Base-by-base conservation (phyloP, 2,797 vertebrate genomes). In the Gymnocypris eckloni region DNA sequence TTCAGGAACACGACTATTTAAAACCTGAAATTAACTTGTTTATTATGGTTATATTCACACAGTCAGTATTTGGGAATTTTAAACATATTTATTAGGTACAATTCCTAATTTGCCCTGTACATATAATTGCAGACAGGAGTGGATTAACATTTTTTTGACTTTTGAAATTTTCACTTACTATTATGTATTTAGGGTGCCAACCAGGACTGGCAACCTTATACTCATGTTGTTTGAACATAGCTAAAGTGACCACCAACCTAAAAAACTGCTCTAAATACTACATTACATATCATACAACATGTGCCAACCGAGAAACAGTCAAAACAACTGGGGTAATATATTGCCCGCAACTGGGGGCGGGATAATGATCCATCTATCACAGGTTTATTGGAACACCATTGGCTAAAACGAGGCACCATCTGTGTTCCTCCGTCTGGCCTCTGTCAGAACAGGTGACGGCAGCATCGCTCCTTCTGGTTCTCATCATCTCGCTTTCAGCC, bases 401-500 rank as follows among this genome's bases (percentile, higher is more conserved):
- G 84, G 87, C 75, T 54, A 20, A 45, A 71, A 83, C 15, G 48
- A 50, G 15, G 69, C 75, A 71, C 89, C 89, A 88, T 90, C 89
- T 90, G 89, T 70, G 82, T 81, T 82, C 67, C 39, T 37, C 84
- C 83, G 45, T 90, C 83, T 90, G 87, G 89, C 81, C 28, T 43
- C 67, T 66, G 87, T 84, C 79, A 70, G 69, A 86, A 52, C 80
- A 90, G 81, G 87, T 83, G 87, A 90, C 39, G 50, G 83, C 85
- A 67, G 73, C 73, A 79, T 64, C 78, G 3, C 67, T 90, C 89
- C 83, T 90, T 86, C 87, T 90, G 89, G 77, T 84, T 82, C 85
- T 72, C 82, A 78, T 87, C 56, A 45, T 48, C 64, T 76, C 61
- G 16, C 72, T 54, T 22, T 41, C 88, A 82, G 73, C 71, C 83